Evolutionary conservation across 2,888 invertebrate species (phyloP).

Genomic region (Brachypalpus laphriformis): DNA sequence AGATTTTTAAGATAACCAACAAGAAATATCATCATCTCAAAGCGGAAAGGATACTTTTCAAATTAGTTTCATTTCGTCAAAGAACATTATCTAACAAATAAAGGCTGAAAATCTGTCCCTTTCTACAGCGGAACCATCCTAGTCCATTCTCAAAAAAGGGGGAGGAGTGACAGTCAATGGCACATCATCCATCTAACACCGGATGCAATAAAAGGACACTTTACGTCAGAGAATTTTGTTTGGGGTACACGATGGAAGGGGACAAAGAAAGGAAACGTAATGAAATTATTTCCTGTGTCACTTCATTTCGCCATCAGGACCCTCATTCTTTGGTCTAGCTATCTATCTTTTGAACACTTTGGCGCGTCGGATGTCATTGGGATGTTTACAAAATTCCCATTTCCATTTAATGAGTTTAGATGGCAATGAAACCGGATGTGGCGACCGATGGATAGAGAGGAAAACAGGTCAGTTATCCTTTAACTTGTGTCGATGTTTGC

Average conservation of each 20-base stretch:
- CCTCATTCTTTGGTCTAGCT: constrained; percentile 10
- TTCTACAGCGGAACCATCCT: constrained; percentile 1
- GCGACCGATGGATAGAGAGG: neutral
- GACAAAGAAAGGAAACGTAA: constrained; percentile 37
- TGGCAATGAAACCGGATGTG: constrained; percentile 4
- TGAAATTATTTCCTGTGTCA: constrained; percentile 52
- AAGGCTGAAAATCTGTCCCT: constrained; percentile 1
- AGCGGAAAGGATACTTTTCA: neutral
- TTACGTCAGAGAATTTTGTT: constrained; percentile 22
- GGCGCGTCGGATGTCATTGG: constrained; percentile 17
- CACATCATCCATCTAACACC: constrained; percentile 30
- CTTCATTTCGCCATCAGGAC: constrained; percentile 21
- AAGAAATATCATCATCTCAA: neutral
- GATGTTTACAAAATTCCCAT: constrained; percentile 38
- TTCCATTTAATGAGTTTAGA: constrained; percentile 34
- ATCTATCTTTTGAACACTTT: constrained; percentile 19
- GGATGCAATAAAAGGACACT: constrained; percentile 53
- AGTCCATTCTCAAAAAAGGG: constrained; percentile 2
- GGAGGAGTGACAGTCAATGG: constrained; percentile 8
- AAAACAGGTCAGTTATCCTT: constrained; percentile 7
- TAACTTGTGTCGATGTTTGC: neutral
- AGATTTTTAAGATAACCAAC: neutral
- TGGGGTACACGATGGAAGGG: neutral
- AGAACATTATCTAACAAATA: constrained; percentile 25
- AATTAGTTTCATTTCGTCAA: constrained; percentile 35